A percentile compares a stretch with the other conserved stretches of the same genome.
phyloP scores from a whole-genome alignment of 2,888 invertebrate species.

The Orchestes rusci region DNA sequence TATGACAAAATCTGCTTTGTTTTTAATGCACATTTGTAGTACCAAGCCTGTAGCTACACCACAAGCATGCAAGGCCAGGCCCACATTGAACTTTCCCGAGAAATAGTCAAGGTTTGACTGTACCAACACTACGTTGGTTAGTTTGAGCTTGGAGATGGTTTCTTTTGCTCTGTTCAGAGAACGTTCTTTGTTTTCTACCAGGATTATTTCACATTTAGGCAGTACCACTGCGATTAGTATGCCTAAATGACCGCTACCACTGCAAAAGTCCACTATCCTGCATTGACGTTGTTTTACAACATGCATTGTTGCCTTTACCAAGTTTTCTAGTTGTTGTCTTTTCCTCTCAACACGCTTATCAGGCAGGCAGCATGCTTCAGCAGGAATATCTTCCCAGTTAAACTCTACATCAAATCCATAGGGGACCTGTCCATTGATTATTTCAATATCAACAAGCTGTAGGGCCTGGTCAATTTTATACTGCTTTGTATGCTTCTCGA shows the following conservation, averaged over 20 bases:
- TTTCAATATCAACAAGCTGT: slow-evolving; percentile 43
- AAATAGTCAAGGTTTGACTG: slow-evolving; percentile 92
- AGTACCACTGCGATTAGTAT: slow-evolving; percentile 74
- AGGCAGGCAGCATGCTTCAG: slow-evolving; percentile 70
- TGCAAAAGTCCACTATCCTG: slow-evolving; percentile 87
- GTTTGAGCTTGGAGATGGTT: slow-evolving; percentile 57
- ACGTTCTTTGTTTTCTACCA: slow-evolving; percentile 88
- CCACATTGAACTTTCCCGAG: slow-evolving; percentile 72
- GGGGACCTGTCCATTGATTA: slow-evolving; percentile 38
- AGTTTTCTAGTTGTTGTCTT: slow-evolving; percentile 79
- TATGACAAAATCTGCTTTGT: slow-evolving; percentile 74
- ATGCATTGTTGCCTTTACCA: slow-evolving; percentile 67
- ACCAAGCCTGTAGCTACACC: slow-evolving; percentile 93
- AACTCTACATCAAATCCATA: slow-evolving; percentile 45
- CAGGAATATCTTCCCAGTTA: slow-evolving; percentile 66
- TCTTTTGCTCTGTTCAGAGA: slow-evolving; percentile 69
- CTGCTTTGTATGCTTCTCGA: slow-evolving; percentile 65
- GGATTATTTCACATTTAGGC: slow-evolving; percentile 68
- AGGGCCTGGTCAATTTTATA: slow-evolving; percentile 62
- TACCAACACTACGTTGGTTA: slow-evolving; percentile 70
- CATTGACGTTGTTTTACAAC: slow-evolving; percentile 51
- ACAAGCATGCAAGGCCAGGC: slow-evolving; percentile 87
- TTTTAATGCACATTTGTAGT: slow-evolving; percentile 70
- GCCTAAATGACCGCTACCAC: slow-evolving; percentile 90
- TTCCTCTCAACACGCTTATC: slow-evolving; percentile 65